Percentiles rank a stretch among this genome's conserved stretches.
Conservation (phyloP, 2,113 vertebrate genomes). For the Myrmophylax atrothorax region DNA sequence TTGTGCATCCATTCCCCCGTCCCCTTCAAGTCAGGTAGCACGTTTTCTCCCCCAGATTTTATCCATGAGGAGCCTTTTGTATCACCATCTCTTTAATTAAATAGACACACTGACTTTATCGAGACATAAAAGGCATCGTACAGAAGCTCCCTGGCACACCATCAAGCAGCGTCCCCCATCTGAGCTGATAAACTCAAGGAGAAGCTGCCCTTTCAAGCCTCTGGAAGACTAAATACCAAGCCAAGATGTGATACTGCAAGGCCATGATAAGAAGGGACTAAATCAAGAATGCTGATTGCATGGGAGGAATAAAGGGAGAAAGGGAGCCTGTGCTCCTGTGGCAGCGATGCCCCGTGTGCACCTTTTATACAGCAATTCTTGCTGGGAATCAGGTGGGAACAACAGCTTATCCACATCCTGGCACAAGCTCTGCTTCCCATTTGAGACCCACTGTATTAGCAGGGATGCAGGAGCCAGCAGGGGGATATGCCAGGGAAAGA, state of each 20-base stretch:
- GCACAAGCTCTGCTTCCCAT: background rate
- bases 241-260: conserved; percentile 56
- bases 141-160: conserved; percentile 47
- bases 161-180: conserved; percentile 27
- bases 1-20: background rate
- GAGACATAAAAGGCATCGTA: conserved; percentile 32
- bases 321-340: background rate
- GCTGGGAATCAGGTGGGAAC: background rate
- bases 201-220: conserved; percentile 63
- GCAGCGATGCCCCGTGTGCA: background rate
- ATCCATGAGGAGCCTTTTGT: conserved; percentile 41
- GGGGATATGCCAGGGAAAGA: conserved; percentile 30
- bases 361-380: background rate
- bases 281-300: conserved; percentile 27
- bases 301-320: background rate
- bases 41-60: background rate
- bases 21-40: background rate
- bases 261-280: conserved; percentile 45
- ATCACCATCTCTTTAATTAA: conserved; percentile 35
- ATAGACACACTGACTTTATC: background rate
- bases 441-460: background rate
- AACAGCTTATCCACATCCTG: background rate
- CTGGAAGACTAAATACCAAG: conserved; percentile 63
- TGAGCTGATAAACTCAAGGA: conserved; percentile 66
- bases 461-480: background rate